Percentiles rank a stretch among this genome's conserved stretches.
Evolutionary conservation across 2,113 vertebrate species (phyloP).

Genomic region (Aegithalos caudatus): DNA sequence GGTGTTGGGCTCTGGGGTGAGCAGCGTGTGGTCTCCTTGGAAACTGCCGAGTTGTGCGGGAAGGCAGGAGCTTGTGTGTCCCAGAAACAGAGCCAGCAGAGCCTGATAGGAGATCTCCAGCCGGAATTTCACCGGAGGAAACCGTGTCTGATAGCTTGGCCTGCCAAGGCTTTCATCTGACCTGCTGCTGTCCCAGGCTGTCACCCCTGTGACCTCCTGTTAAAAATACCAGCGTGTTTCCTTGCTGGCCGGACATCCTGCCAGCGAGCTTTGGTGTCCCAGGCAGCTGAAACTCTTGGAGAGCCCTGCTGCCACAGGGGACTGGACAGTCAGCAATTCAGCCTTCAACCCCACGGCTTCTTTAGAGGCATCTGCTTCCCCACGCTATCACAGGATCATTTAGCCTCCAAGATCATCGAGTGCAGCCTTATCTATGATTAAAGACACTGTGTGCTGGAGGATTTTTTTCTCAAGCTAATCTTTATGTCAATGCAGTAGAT

Average conservation of each 20-base stretch:
- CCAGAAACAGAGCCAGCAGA: not conserved
- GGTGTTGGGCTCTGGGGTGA: not conserved
- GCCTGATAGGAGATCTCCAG: not conserved
- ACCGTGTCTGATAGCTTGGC: not conserved
- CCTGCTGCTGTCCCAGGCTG: not conserved
- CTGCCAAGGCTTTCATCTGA: slow-evolving; percentile 13
- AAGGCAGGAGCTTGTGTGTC: not conserved
- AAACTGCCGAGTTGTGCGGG: not conserved
- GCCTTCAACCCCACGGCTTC: not conserved
- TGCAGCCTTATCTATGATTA: not conserved
- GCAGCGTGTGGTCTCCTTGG: slow-evolving; percentile 41
- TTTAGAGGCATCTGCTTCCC: not conserved
- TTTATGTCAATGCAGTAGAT: not conserved
- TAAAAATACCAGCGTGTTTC: not conserved
- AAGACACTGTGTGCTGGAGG: not conserved
- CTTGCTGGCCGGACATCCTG: not conserved
- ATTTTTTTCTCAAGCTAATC: not conserved
- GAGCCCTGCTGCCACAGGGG: not conserved
- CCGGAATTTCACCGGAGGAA: not conserved
- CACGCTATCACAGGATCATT: not conserved
- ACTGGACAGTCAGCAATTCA: not conserved
- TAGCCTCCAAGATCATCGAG: not conserved
- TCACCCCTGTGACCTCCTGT: not conserved
- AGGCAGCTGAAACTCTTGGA: not conserved
- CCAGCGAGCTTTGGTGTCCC: not conserved